phyloP scores from a whole-genome alignment of 1,140 invertebrate species.

The Heterodera carotae region DNA sequence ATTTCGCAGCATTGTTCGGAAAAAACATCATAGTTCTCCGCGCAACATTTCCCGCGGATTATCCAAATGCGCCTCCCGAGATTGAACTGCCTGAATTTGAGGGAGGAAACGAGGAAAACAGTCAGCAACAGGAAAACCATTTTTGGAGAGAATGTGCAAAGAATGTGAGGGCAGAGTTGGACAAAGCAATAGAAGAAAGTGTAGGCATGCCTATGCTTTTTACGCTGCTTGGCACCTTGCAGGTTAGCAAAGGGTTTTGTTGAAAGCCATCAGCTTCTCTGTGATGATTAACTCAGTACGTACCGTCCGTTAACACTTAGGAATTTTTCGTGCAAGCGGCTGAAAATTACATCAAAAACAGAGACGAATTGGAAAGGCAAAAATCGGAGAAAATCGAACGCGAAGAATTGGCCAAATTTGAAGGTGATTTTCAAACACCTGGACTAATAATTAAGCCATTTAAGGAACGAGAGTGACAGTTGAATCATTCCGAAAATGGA shows the following conservation, averaged over 20 bases:
- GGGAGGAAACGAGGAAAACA: neutral
- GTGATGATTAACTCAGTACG: too few relatives aligned
- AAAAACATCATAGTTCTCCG: neutral
- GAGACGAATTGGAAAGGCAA: neutral
- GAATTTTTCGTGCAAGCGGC: slow-evolving; percentile 5
- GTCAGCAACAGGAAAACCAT: neutral
- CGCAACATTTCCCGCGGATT: slow-evolving; percentile 34
- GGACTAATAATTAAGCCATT: slow-evolving; percentile 16
- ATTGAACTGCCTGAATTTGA: slow-evolving; percentile 30
- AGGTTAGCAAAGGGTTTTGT: slow-evolving; percentile 17
- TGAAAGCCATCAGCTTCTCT: too few relatives aligned
- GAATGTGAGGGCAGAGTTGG: slow-evolving; percentile 9
- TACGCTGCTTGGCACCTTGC: slow-evolving; percentile 25
- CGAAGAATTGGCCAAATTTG: slow-evolving; percentile 23
- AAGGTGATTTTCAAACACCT: slow-evolving; percentile 5
- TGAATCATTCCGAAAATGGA: slow-evolving; percentile 36
- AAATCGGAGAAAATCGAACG: slow-evolving; percentile 19
- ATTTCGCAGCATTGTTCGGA: slow-evolving; percentile 21
- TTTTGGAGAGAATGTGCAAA: slow-evolving; percentile 10
- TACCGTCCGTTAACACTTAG: neutral
- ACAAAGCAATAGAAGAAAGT: slow-evolving; percentile 24
- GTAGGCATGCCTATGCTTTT: slow-evolving; percentile 41
- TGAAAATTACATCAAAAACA: slow-evolving; percentile 20
- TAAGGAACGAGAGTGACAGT: slow-evolving; percentile 38
- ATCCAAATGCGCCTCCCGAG: slow-evolving; percentile 29